Evolutionary conservation across 2,113 vertebrate species (phyloP).

Genomic region (Mesembrinibis cayennensis): DNA sequence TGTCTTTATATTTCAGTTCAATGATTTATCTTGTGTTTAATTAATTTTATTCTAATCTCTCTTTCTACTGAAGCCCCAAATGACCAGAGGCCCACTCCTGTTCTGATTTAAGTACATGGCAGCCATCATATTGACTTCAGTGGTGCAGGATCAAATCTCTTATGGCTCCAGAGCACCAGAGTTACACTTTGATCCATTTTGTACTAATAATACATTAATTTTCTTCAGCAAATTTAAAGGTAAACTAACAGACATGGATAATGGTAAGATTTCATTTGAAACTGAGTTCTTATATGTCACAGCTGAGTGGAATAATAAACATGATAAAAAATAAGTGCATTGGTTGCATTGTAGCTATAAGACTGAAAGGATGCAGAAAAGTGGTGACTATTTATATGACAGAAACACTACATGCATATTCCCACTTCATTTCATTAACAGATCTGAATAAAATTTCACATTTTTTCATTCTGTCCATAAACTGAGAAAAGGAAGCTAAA

Average conservation of each 20-base stretch:
- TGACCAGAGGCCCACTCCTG: neutral
- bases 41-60: slow-evolving; percentile 11
- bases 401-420: neutral
- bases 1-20: neutral
- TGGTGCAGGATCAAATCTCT: neutral
- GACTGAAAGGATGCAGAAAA: neutral
- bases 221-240: neutral
- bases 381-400: neutral
- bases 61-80: neutral
- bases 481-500: neutral
- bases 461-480: neutral
- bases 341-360: neutral
- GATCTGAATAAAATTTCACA: neutral
- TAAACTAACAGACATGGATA: neutral
- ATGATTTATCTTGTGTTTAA: slow-evolving; percentile 1
- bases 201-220: neutral
- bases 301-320: neutral
- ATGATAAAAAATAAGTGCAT: neutral
- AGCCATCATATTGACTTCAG: neutral
- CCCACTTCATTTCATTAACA: neutral
- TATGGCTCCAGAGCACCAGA: neutral
- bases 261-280: neutral
- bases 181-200: neutral
- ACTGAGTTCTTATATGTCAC: neutral
- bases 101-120: neutral